phyloP scores from a whole-genome alignment of 2,888 invertebrate genomes.

The Lydus trimaculatus region DNA sequence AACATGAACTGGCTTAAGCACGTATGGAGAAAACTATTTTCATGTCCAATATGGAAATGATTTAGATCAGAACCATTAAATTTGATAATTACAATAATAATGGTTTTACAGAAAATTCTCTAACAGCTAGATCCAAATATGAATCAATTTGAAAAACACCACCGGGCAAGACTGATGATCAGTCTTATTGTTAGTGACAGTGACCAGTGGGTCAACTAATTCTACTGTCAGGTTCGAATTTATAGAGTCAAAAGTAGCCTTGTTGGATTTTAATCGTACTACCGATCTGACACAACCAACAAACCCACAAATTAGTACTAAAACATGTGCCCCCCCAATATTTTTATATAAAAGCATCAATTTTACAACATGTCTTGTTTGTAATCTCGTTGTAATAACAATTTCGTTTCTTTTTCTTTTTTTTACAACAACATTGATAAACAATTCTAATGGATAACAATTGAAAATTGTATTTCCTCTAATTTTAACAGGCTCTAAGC shows the following conservation, averaged over 20 bases:
- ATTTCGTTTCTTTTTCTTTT: too few relatives aligned
- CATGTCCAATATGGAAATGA: conserved; percentile 20
- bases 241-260: conserved; percentile 47
- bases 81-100: not conserved
- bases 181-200: conserved; percentile 23
- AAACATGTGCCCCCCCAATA: conserved; percentile 54
- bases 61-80: not conserved
- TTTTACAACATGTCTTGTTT: conserved; percentile 35
- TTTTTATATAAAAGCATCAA: conserved; percentile 42
- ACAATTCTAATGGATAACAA: not conserved
- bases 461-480: not conserved
- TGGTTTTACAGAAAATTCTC: not conserved
- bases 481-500: conserved; percentile 41
- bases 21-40: conserved; percentile 40
- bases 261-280: conserved; percentile 52
- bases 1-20: conserved; percentile 45
- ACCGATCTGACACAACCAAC: conserved; percentile 53
- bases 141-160: not conserved
- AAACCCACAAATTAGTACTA: conserved; percentile 56
- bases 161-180: not conserved
- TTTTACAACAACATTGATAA: not conserved
- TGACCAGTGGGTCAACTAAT: conserved; percentile 37
- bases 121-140: not conserved
- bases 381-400: not conserved
- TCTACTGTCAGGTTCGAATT: conserved; percentile 49